These are phyloP conservation scores for Phytoseiulus persimilis DNA, from an alignment of 2,888 invertebrate genomes.

Conservation along the genomic window DNA sequence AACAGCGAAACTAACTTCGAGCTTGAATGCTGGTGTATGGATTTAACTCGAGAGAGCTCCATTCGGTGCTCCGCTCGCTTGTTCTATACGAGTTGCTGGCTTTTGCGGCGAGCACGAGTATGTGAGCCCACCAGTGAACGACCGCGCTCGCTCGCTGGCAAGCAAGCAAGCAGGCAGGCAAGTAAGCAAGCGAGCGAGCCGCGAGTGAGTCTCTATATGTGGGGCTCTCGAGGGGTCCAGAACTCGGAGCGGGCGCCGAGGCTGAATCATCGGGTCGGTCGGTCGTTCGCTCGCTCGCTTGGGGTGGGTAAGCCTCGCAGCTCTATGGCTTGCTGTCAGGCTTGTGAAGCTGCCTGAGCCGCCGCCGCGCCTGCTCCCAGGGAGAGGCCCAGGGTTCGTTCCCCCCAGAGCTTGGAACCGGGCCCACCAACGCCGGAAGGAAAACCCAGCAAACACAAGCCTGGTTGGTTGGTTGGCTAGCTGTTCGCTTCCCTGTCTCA, in stretches of 20 bases:
- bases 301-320: constrained; percentile 5
- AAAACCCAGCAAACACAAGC: not conserved
- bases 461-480: not conserved
- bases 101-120: not conserved
- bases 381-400: constrained; percentile 5
- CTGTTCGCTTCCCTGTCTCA: not conserved
- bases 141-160: no score
- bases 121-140: no score
- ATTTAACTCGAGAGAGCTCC: not conserved
- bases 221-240: constrained; percentile 5
- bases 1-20: not conserved
- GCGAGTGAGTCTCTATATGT: not conserved
- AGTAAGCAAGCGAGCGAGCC: not conserved
- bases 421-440: constrained; percentile 5
- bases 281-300: not conserved
- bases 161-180: not conserved
- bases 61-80: not conserved
- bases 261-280: constrained; percentile 5
- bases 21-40: not conserved
- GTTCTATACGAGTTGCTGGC: not conserved
- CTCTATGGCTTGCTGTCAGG: not conserved
- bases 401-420: not conserved
- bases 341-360: not conserved
- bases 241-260: not conserved
- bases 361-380: not conserved